Percentiles rank a stretch among this genome's conserved stretches.
Conservation (phyloP, 2,888 invertebrate genomes). For the Villa cingulata region DNA sequence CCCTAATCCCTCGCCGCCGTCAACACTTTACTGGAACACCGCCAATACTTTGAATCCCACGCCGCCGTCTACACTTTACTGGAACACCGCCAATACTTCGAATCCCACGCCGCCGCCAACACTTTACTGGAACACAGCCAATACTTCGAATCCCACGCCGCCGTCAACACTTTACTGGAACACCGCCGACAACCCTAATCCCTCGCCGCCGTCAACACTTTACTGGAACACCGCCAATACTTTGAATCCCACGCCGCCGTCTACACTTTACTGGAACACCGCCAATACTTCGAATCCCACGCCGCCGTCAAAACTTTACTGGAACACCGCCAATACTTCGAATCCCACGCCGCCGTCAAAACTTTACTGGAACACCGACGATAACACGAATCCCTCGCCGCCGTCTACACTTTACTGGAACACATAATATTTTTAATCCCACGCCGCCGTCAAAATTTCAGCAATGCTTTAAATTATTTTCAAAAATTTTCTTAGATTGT, state of each 20-base stretch:
- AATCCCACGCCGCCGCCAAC: conserved; percentile 1
- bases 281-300: too few species aligned
- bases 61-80: neutral
- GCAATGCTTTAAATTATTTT: too few species aligned
- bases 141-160: conserved; percentile 1
- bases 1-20: neutral
- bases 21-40: neutral
- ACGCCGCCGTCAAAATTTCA: neutral
- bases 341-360: neutral
- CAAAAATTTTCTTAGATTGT: too few species aligned
- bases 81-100: neutral
- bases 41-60: too few species aligned
- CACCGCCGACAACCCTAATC: too few species aligned
- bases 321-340: neutral
- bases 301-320: neutral
- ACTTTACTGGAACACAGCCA: too few species aligned
- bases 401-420: neutral
- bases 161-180: neutral
- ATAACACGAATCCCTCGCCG: neutral
- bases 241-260: neutral
- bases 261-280: neutral
- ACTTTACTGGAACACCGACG: neutral
- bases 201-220: neutral
- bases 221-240: neutral
- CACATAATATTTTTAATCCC: too few species aligned